Percentiles rank a stretch among this genome's conserved stretches.
These are phyloP conservation scores for Metallyticus violacea DNA, from an alignment of 2,888 invertebrate genomes.

Conservation along the genomic window DNA sequence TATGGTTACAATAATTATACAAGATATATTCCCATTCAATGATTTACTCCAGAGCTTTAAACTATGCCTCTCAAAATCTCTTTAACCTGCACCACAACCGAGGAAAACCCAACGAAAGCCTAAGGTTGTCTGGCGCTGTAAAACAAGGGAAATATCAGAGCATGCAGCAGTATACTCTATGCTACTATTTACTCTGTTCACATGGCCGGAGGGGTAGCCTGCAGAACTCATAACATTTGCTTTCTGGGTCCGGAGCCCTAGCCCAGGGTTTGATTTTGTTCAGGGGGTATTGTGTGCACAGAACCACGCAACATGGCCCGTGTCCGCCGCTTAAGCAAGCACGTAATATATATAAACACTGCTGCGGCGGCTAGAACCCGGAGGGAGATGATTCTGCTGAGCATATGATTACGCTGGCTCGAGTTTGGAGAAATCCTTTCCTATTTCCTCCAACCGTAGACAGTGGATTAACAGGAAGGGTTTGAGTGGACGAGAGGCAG, in stretches of 20 bases:
- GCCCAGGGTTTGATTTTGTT: background rate
- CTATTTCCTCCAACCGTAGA: background rate
- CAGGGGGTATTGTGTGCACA: background rate
- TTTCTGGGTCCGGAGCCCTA: background rate
- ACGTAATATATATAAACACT: background rate
- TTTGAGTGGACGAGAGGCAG: background rate
- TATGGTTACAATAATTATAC: too few species aligned
- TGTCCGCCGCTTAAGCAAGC: too few species aligned
- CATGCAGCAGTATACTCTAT: background rate
- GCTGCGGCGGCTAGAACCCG: background rate
- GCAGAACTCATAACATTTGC: constrained; percentile 7
- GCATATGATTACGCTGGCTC: too few species aligned
- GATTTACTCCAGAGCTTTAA: too few species aligned
- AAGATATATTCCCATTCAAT: too few species aligned
- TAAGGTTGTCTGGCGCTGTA: background rate
- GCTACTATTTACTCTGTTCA: background rate
- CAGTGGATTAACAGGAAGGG: background rate
- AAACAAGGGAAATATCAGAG: background rate
- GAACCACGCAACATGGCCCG: background rate
- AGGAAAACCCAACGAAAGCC: too few species aligned
- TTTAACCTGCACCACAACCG: too few species aligned
- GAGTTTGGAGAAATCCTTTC: background rate
- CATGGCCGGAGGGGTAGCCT: background rate
- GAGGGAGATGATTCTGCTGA: too few species aligned
- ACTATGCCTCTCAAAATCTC: too few species aligned